Percentiles rank a stretch among this genome's conserved stretches.
Conservation (phyloP, 2,888 invertebrate genomes). For the Campaea margaritaria region DNA sequence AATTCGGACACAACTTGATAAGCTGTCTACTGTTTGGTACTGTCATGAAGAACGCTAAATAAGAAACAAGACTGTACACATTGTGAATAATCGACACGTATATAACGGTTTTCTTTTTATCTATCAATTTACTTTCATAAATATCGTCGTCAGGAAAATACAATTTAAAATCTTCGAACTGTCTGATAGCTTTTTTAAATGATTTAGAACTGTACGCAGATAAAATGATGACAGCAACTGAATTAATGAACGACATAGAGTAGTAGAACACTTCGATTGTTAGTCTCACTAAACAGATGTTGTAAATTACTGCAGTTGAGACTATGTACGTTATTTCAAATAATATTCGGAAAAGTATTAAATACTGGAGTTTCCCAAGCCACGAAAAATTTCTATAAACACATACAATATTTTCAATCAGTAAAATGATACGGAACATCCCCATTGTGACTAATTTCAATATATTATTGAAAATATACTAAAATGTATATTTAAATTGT, state of each 20-base stretch:
- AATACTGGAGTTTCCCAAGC: constrained; percentile 21
- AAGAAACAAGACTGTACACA: not conserved
- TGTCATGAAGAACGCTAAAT: not conserved
- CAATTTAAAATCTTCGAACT: constrained; percentile 8
- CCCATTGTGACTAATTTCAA: constrained; percentile 12
- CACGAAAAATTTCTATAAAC: constrained; percentile 31
- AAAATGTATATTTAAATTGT: too few relatives aligned
- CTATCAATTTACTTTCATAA: not conserved
- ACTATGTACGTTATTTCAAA: constrained; percentile 21
- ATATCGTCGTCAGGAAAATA: constrained; percentile 20
- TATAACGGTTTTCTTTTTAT: constrained; percentile 3
- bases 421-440: constrained; percentile 26
- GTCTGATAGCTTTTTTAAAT: constrained; percentile 10
- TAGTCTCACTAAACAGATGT: not conserved
- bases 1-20: not conserved
- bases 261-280: not conserved
- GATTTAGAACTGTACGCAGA: constrained; percentile 17
- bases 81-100: constrained; percentile 1
- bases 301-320: not conserved
- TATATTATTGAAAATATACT: too few relatives aligned
- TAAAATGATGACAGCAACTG: constrained; percentile 11
- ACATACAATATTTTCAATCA: constrained; percentile 30
- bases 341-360: constrained; percentile 24
- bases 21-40: not conserved
- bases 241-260: constrained; percentile 11